Evolutionary conservation across 35 echinoderm and acorn worm genomes (phyloP), one percentile per base, ranked within the genome.

Genomic region (Stichopus chloronotus): DNA sequence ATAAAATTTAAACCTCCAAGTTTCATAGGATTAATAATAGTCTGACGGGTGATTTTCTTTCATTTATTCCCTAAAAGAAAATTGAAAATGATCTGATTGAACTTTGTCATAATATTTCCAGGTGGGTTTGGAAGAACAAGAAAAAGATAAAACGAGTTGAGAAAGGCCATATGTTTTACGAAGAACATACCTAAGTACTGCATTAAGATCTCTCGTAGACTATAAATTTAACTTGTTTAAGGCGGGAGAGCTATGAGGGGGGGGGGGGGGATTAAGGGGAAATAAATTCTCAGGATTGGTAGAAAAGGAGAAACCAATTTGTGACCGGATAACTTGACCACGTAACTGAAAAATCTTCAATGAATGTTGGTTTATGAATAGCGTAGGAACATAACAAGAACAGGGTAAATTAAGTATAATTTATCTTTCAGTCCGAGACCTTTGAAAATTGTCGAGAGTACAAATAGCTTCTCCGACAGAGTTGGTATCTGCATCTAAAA

Each of bases 11-110:
- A 20, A 76, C 72, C 72, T 24, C 72, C 72, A 43, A 4, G 72
- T 76, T 76, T 76, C 17, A 76, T 76, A 24, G 72, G 13, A 76
- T 76, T 76, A 76, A 76, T 76, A 76, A 12, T 76, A 76, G 72
- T 76, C 72, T 76, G 13, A 16, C 72, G 72, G 24, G 72, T 9
- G 13, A 76, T 76, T 76, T 76, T 0, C 24, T 8, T 6, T 76
- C 6, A 24, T 24, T 76, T 76, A 12, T 76, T 76, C 72, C 72
- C 72, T 24, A 8, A 76, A 76, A 76, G 17, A 76, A 13, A 76
- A 16, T 76, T 76, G 24, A 76, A 76, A 7, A 76, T 76, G 17
- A 12, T 76, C 72, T 76, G 72, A 76, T 5, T 76, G 24, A 76
- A 24, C 72, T 76, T 76, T 20, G 72, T 8, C 17, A 76, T 76